These are phyloP conservation scores for Dendrolimus kikuchii DNA, from an alignment of 1,140 invertebrate genomes.

Conservation along the genomic window DNA sequence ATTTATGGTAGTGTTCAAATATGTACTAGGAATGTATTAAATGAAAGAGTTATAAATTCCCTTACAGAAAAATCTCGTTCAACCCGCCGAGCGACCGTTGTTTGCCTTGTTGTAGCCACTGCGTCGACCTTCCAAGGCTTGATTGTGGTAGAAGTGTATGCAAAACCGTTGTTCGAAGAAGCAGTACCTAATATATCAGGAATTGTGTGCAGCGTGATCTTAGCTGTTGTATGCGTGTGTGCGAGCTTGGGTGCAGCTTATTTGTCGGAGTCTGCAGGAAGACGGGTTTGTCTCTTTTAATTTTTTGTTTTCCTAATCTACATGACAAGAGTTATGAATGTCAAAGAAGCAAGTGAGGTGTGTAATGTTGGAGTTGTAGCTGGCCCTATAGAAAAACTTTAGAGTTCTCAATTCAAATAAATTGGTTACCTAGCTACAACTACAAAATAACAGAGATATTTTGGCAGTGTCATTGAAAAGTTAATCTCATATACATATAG, in stretches of 20 bases:
- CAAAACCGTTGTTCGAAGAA: conserved; percentile 32
- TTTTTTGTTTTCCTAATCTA: conserved; percentile 9
- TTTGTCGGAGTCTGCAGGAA: conserved; percentile 31
- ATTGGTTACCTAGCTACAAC: too few relatives aligned
- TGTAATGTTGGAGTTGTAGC: too few relatives aligned
- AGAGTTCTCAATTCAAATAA: too few relatives aligned
- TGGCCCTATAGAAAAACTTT: too few relatives aligned
- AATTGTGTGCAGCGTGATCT: conserved; percentile 36
- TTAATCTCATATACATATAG: too few relatives aligned
- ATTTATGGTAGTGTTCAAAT: too few relatives aligned
- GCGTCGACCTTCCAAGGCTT: conserved; percentile 34
- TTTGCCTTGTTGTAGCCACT: conserved; percentile 19
- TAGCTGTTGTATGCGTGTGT: conserved; percentile 27
- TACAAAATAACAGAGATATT: too few relatives aligned
- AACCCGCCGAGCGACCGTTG: conserved; percentile 18
- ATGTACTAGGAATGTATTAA: too few relatives aligned
- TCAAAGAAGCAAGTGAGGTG: too few relatives aligned
- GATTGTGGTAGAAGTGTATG: conserved; percentile 36
- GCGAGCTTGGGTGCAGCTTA: conserved; percentile 28
- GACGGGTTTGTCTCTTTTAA: conserved; percentile 32
- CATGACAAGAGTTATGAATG: neutral
- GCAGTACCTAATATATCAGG: conserved; percentile 40
- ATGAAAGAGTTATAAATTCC: too few relatives aligned
- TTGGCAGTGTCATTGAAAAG: too few relatives aligned
- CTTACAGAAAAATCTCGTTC: conserved; percentile 39